Base-by-base conservation (phyloP, 2,888 invertebrate genomes). In the Lepidocyrtoides sp. region DNA sequence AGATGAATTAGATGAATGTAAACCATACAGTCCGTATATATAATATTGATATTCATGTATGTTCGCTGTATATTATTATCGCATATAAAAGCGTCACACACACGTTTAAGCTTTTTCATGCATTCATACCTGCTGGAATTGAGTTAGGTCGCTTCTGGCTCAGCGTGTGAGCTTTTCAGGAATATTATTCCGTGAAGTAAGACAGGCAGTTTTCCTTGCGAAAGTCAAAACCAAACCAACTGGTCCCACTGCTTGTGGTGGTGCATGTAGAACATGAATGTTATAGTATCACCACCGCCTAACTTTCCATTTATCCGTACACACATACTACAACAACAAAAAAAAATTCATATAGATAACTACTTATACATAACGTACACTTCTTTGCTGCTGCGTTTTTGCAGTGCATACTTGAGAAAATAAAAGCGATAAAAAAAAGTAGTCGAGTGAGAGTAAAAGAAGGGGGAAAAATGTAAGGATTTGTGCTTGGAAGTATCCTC, bases 141-240 rank as follows among this genome's bases (percentile, higher is more conserved):
- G 88, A 88, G 81, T 88, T 89, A 89, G 82, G 82, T 82, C 72
- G 89, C 82, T 82, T 72, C 89, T 82, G 89, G 82, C 89, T 36
- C 88, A 69, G 41, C 69, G 17, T 36, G 69, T 36, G 69, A 69
- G 69, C 69, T 41, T 20, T 69, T 20, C 41, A 17, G 69, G 69
- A 8, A 69, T 69, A 69, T 69, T 20, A 69, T 69, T 69, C n/a
- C n/a, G 41, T 17, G 0, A 41, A 41, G 41, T 69, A 69, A 69
- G 41, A 69, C 41, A 69, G 69, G 10, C 17, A 69, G 69, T 36
- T 75, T 72, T 57, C 63, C 48, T 77, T 51, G 2, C 23, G 20
- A 69, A 48, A 48, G 69, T 84, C 66, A 69, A 51, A 83, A 69
- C 32, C 81, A 81, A 83, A 83, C 41, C 82, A 82, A 84, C 69